Evolutionary conservation across 2,888 invertebrate species (phyloP), one percentile per base, ranked within the genome.

Genomic region (Diploptera punctata): DNA sequence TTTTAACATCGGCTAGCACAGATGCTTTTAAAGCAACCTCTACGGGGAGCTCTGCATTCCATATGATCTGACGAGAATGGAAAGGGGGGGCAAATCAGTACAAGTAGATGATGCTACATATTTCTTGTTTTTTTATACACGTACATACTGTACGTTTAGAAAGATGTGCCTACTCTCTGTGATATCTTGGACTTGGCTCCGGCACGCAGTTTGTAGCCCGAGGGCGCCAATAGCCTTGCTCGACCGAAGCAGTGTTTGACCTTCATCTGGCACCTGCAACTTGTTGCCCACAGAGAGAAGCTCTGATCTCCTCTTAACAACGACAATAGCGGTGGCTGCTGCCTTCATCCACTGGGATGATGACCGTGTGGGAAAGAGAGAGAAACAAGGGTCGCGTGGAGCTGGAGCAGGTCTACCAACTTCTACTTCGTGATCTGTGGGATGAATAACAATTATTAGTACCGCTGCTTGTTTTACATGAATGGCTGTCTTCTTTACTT

Each of bases 191-290:
- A 19, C 38, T 38, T 18, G 33, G 33, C 2, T 13, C 43, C 67
- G 73, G 73, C 73, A 73, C 73, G 73, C 73, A 68, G 73, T 73
- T 73, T 68, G 68, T 73, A 68, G 71, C 73, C 73, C 52, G 54
- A 68, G 71, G 73, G 62, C 62, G 31, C 73, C 65, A 68, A 73
- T 73, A 71, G 73, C 73, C 68, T 71, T 67, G 71, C 52, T 47
- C 44, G 49, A 33, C 43, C 60, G 16, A 68, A 18, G 26, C 24
- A 65, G n/a, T n/a, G n/a, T n/a, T 61, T 70, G 70, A 70, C 70
- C 70, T 73, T 69, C 73, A 61, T 65, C 24, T 62, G 52, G 68
- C 73, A 69, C 73, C 73, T 73, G 72, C 72, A 68, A 52, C 18
- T n/a, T 18, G 10, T 33, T 18, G 54, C 33, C 26, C 52, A 54